These are phyloP conservation scores for Amniataba percoides DNA, from an alignment of 2,797 vertebrate species.

Conservation along the genomic window DNA sequence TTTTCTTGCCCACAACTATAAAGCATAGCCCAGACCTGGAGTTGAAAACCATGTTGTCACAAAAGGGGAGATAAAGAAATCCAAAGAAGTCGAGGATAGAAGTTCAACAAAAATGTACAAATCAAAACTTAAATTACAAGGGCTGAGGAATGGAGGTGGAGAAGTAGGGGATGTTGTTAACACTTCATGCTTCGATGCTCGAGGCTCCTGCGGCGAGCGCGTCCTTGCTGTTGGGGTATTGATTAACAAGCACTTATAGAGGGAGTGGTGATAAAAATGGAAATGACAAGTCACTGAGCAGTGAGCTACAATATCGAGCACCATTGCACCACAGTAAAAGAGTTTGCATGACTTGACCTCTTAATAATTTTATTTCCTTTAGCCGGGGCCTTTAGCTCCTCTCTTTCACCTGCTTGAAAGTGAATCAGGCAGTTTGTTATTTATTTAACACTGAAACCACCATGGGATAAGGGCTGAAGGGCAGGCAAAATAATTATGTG, in stretches of 20 bases:
- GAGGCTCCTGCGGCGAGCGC: slow-evolving; percentile 41
- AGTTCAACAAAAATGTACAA: not conserved
- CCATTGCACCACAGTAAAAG: not conserved
- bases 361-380: slow-evolving; percentile 35
- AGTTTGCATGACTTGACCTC: slow-evolving; percentile 20
- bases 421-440: slow-evolving; percentile 42
- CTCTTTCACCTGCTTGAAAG: slow-evolving; percentile 39
- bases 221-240: slow-evolving; percentile 68
- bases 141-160: slow-evolving; percentile 26
- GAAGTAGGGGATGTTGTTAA: slow-evolving; percentile 46
- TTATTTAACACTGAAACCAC: slow-evolving; percentile 54
- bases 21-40: not conserved
- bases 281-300: slow-evolving; percentile 73
- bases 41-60: slow-evolving; percentile 10
- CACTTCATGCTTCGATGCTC: slow-evolving; percentile 67
- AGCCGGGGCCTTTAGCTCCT: not conserved
- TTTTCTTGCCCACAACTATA: slow-evolving; percentile 1
- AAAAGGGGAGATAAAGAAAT: not conserved
- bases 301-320: slow-evolving; percentile 27
- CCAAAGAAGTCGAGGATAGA: not conserved
- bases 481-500: slow-evolving; percentile 49
- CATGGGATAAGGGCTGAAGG: slow-evolving; percentile 52
- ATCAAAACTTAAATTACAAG: not conserved
- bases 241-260: slow-evolving; percentile 72
- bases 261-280: slow-evolving; percentile 68